Evolutionary conservation across 2,888 invertebrate genomes (phyloP).

Genomic region (Ennomos quercinarius): DNA sequence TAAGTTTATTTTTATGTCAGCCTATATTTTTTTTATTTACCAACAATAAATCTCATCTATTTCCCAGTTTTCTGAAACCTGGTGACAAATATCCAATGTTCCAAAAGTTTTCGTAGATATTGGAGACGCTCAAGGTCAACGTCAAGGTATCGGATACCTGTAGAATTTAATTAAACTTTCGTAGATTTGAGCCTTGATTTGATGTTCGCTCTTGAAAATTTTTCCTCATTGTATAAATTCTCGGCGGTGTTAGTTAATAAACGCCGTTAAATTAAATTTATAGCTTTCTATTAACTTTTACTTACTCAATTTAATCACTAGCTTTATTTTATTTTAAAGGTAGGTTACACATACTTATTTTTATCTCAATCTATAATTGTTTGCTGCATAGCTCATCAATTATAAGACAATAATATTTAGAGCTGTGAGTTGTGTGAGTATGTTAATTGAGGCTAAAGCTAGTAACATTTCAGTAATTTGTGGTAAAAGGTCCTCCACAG

Average conservation of each 20-base stretch:
- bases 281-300: neutral
- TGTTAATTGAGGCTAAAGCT: too few species aligned
- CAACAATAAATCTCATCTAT: too few species aligned
- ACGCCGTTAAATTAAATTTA: slow-evolving; percentile 12
- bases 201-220: slow-evolving; percentile 15
- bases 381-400: too few species aligned
- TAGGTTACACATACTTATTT: slow-evolving; percentile 1
- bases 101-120: slow-evolving; percentile 4
- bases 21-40: too few species aligned
- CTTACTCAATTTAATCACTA: too few species aligned
- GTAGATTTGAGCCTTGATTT: slow-evolving; percentile 18
- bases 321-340: neutral
- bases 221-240: slow-evolving; percentile 15
- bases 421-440: too few species aligned
- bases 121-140: slow-evolving; percentile 19
- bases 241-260: slow-evolving; percentile 9
- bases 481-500: too few species aligned
- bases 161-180: slow-evolving; percentile 29
- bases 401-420: too few species aligned
- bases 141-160: slow-evolving; percentile 17
- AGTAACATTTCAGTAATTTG: too few species aligned
- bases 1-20: too few species aligned
- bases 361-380: too few species aligned
- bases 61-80: too few species aligned
- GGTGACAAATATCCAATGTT: neutral